Conservation (phyloP, 2,113 vertebrate genomes). For the Oncorhynchus gorbuscha region DNA sequence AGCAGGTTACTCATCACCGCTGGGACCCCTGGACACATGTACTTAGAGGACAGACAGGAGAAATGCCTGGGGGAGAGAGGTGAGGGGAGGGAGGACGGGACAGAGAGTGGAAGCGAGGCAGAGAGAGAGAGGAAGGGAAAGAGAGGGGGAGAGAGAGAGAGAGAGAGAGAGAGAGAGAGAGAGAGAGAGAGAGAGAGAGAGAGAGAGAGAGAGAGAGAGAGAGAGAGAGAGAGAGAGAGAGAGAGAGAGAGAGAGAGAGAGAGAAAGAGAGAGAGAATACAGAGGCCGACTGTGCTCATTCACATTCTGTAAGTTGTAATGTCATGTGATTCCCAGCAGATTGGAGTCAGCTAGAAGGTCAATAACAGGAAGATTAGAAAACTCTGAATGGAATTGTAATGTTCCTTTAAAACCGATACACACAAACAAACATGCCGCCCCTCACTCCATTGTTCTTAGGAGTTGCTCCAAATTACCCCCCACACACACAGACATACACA, state of each 20-base stretch:
- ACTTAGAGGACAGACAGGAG: slow-evolving; percentile 96
- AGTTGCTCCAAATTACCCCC: too few species aligned
- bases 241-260: background rate
- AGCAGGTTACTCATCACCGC: slow-evolving; percentile 96
- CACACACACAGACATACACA: background rate
- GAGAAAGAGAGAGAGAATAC: background rate
- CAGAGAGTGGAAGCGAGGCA: background rate
- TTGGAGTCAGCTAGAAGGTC: background rate
- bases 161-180: too few species aligned
- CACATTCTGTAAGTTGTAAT: background rate
- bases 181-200: too few species aligned
- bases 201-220: background rate
- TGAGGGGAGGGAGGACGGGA: background rate
- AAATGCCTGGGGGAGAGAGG: slow-evolving; percentile 82
- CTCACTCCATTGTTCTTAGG: background rate
- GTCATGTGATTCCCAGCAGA: background rate
- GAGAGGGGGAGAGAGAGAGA: background rate
- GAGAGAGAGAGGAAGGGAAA: background rate
- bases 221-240: background rate
- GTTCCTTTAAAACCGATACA: background rate
- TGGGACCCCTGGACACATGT: slow-evolving; percentile 96
- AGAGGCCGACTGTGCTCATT: background rate
- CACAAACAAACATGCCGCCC: background rate
- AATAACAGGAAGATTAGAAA: background rate
- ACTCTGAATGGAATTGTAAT: background rate